Conservation (phyloP, 1,140 invertebrate species). For the Neodiprion pinetum region DNA sequence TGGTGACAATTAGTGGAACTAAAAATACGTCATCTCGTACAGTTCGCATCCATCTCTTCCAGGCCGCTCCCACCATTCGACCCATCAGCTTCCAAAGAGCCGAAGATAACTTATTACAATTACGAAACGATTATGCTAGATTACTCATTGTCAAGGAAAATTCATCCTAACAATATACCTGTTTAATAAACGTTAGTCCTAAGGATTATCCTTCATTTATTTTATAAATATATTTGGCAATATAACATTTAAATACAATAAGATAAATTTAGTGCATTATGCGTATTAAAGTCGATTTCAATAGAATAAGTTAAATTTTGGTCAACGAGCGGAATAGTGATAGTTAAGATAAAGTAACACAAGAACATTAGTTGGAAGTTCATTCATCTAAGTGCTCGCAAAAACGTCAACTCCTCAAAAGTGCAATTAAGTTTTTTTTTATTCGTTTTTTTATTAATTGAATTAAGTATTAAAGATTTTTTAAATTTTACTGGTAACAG, state of each 20-base stretch:
- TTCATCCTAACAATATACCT: too few species aligned
- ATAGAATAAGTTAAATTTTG: conserved; percentile 1
- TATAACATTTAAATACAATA: conserved; percentile 6
- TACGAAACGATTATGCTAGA: too few species aligned
- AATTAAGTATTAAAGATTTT: background rate
- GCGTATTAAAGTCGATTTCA: background rate
- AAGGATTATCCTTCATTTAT: too few species aligned
- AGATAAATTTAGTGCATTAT: background rate
- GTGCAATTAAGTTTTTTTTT: background rate
- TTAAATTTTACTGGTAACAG: background rate
- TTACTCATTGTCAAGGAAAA: too few species aligned
- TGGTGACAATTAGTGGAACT: background rate
- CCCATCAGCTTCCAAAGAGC: too few species aligned
- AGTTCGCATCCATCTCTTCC: background rate
- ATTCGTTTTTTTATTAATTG: background rate
- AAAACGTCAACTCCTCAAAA: background rate
- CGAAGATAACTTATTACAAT: too few species aligned
- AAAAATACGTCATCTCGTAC: background rate
- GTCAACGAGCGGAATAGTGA: background rate
- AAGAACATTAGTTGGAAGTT: background rate
- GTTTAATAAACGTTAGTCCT: too few species aligned
- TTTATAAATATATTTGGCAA: conserved; percentile 7
- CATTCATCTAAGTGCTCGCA: background rate
- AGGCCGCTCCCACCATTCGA: background rate
- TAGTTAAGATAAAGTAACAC: background rate